phyloP scores from a whole-genome alignment of 2,113 vertebrate species.

The Labeo catla region DNA sequence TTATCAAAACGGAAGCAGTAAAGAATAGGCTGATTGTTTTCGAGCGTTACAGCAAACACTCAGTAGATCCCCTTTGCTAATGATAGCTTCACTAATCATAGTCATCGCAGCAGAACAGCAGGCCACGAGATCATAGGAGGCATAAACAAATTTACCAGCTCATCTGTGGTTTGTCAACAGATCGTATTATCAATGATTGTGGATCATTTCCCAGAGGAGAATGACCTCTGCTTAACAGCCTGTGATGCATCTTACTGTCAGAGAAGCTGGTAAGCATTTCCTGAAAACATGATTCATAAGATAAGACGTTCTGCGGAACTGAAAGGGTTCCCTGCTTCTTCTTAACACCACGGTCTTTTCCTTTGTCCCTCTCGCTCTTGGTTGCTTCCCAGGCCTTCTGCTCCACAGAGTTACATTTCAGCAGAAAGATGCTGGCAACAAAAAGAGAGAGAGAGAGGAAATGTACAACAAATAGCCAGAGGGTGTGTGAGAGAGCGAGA shows the following conservation, averaged over 20 bases:
- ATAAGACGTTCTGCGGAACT: conserved; percentile 9
- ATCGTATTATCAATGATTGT: conserved; percentile 24
- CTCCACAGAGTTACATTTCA: conserved; percentile 39
- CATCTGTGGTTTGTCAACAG: conserved; percentile 28
- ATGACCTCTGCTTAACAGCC: conserved; percentile 40
- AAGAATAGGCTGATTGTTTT: conserved; percentile 31
- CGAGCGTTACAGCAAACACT: background rate
- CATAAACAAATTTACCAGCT: conserved; percentile 36
- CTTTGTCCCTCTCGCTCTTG: background rate
- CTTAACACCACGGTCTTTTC: background rate
- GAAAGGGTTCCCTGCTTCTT: conserved; percentile 19
- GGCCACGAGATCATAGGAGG: background rate
- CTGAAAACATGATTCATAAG: conserved; percentile 41
- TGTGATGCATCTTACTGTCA: conserved; percentile 46
- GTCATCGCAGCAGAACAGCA: conserved; percentile 10
- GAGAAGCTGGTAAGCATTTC: conserved; percentile 21
- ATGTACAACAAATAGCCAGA: conserved; percentile 69
- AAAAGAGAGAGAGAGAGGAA: conserved; percentile 60
- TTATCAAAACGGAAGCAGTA: background rate
- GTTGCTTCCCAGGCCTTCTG: conserved; percentile 31
- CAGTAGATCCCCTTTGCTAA: conserved; percentile 28
- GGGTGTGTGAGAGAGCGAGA: conserved; percentile 58
- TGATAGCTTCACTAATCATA: conserved; percentile 44
- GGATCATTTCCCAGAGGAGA: conserved; percentile 31
- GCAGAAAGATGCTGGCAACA: conserved; percentile 41